Conservation (phyloP, 2,888 invertebrate genomes). For the Agonopterix subpropinquella region DNA sequence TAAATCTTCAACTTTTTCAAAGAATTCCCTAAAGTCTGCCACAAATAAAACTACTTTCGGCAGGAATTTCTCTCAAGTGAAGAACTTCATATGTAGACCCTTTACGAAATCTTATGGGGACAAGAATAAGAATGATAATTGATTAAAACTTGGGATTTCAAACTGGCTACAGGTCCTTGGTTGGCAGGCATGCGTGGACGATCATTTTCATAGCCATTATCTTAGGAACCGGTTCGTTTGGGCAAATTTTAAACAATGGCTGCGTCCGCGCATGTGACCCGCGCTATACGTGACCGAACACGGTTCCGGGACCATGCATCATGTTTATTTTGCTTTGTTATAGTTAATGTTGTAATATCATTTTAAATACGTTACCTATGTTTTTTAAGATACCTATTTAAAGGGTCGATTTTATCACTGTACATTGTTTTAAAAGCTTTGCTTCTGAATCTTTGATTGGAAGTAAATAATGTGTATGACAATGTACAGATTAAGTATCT, state of each 20-base stretch:
- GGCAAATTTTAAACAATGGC: constrained; percentile 66
- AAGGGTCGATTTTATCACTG: no score
- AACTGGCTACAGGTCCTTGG: not conserved
- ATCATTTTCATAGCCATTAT: constrained; percentile 52
- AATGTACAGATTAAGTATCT: no score
- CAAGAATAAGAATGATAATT: no score
- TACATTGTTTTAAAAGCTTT: no score
- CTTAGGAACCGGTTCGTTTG: constrained; percentile 60
- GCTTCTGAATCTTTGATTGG: no score
- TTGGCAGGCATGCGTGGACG: constrained; percentile 37
- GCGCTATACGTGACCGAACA: constrained; percentile 19
- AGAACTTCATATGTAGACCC: not conserved
- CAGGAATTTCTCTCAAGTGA: constrained; percentile 40
- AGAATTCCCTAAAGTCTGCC: constrained; percentile 15
- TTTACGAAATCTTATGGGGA: no score
- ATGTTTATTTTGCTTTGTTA: constrained; percentile 12
- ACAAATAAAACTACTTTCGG: constrained; percentile 26
- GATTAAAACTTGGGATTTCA: no score
- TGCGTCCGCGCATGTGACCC: constrained; percentile 14
- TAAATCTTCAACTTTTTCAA: not conserved
- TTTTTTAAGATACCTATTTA: no score
- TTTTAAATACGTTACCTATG: no score
- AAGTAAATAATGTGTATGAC: no score
- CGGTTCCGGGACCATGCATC: constrained; percentile 37
- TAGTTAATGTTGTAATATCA: not conserved